Evolutionary conservation across 2,888 invertebrate genomes (phyloP), one percentile per base, ranked within the genome.

Genomic region (Chaitophorus viminalis): DNA sequence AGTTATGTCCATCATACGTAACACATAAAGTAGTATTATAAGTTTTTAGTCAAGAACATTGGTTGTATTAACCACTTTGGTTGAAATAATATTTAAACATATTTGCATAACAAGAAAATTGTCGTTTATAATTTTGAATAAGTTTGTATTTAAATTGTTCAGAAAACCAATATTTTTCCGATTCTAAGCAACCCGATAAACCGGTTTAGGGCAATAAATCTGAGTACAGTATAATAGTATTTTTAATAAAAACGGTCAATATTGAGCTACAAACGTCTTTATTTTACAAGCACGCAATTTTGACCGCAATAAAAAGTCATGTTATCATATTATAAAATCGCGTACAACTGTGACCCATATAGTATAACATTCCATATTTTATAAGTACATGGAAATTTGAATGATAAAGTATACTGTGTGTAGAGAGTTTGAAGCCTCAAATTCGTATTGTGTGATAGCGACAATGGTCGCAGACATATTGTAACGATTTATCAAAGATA

Each of bases 251-350:
- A 33, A 72, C 72, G 72, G 14, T 33, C 14, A 72, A n/a, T n/a
- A n/a, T n/a, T 33, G n/a, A 3, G 18, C 33, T 3, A 33, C 36
- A 46, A 1, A 36, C 60, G 60, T 33, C 79, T 79, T 65, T 65
- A 36, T 79, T 79, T n/a, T 52, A 65, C n/a, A 36, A 36, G n/a
- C n/a, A 79, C 25, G 33, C n/a, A 60, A 60, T 78, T 78, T 76
- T 36, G 36, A 8, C n/a, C n/a, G 60, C 46, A 79, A 79, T 60
- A 60, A 46, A 65, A 60, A 25, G 54, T 21, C 4, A 60, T 60
- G 60, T 21, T 25, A 18, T 29, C 68, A 29, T 29, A 25, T 5
- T 25, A n/a, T 14, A 29, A 68, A 68, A 68, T 68, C 60, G 6
- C 25, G 25, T 54, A 54, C 5, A 81, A 68, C 39, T 79, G 14